Evolutionary conservation across 1,140 invertebrate species (phyloP), one percentile per base, ranked within the genome.

Genomic region (Calephelis virginiensis): DNA sequence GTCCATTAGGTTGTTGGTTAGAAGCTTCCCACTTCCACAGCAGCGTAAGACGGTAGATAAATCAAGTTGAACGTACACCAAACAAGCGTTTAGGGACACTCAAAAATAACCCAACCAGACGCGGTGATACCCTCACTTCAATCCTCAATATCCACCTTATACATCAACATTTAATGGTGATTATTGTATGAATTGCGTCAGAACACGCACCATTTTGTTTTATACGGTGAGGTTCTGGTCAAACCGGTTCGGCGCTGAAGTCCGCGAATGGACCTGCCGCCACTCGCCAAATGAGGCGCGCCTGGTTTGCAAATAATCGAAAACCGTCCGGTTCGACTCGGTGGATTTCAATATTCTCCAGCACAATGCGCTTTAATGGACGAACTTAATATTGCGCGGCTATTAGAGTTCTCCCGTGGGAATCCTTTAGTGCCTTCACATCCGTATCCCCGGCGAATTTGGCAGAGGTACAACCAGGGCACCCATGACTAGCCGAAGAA

Each of bases 211-310:
- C 77, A 85, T 83, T 84, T 83, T 85, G 81, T 72, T 74, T 83
- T 71, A 80, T 72, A 76, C 77, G 80, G 76, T 70, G 80, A 81
- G 28, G 80, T 86, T 87, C 86, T 90, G 78, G 87, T 90, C 79
- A 79, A 80, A 90, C 87, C 87, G 87, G 87, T 90, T 89, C 66
- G 66, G 69, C 70, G 81, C 74, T 80, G 72, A 78, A 83, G 78
- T 80, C 81, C 78, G 83, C 81, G 80, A 85, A 80, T 85, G 85
- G 87, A 87, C 87, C 85, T 85, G 87, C 85, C 80, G 83, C 83
- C 81, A 72, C 73, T 80, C 78, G 82, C 83, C 85, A 87, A 88
- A 87, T 85, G 82, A 85, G 81, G 79, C 77, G 77, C 75, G 75
- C 80, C 77, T 77, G 80, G 83, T 78, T 82, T 78, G 80, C 80